These are phyloP conservation scores for Gymnoscopelus microlampas DNA, from an alignment of 2,797 vertebrate genomes.

Conservation along the genomic window DNA sequence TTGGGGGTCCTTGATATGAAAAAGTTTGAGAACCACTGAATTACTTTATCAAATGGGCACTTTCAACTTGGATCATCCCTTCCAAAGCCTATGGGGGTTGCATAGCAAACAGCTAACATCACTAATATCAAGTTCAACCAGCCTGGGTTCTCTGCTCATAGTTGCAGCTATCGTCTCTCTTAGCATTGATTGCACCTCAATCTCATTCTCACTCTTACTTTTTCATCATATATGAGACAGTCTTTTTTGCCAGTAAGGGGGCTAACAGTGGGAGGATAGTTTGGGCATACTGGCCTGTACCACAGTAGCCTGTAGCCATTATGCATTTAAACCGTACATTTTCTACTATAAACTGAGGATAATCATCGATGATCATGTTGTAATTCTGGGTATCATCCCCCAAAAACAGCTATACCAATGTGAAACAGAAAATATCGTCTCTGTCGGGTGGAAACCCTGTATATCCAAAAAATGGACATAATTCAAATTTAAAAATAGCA, in stretches of 20 bases:
- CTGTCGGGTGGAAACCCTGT: no score
- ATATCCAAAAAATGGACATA: no score
- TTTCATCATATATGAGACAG: conserved; percentile 28
- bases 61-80: conserved; percentile 33
- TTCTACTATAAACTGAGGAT: no score
- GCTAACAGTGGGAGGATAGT: conserved; percentile 1
- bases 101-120: conserved; percentile 63
- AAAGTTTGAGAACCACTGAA: no score
- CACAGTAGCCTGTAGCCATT: background rate
- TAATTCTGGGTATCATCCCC: no score
- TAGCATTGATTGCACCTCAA: conserved; percentile 9
- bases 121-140: conserved; percentile 29
- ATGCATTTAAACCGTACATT: no score
- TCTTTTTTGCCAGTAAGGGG: conserved; percentile 25
- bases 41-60: conserved; percentile 39
- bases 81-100: conserved; percentile 57
- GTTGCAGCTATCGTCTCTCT: conserved; percentile 24
- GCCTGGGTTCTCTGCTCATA: conserved; percentile 5
- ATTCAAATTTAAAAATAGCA: no score
- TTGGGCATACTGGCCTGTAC: conserved; percentile 14
- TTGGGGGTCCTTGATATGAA: no score
- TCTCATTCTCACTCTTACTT: conserved; percentile 18
- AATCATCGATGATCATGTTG: no score
- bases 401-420: no score
- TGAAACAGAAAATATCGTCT: no score